A percentile compares a stretch with the other conserved stretches of the same genome.
Conservation (phyloP, 2,113 vertebrate species). For the Vanacampus margaritifer region DNA sequence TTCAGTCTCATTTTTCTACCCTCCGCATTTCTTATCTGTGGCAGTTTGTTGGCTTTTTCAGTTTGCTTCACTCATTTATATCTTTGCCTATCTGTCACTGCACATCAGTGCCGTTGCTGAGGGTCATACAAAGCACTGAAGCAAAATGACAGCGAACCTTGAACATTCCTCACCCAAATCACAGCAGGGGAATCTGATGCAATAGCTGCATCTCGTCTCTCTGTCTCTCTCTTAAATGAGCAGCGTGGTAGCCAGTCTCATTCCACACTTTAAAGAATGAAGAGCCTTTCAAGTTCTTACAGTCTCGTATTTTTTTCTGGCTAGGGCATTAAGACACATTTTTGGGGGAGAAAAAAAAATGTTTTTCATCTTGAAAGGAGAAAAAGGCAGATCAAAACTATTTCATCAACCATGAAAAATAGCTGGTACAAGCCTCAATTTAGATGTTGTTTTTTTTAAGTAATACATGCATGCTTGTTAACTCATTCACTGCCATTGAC, state of each 20-base stretch:
- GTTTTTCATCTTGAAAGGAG: slow-evolving; percentile 19
- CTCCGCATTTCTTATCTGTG: slow-evolving; percentile 10
- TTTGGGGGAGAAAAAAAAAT: slow-evolving; percentile 3
- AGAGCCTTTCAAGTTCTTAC: slow-evolving; percentile 26
- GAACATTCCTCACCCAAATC: slow-evolving; percentile 18
- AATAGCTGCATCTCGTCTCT: slow-evolving; percentile 8
- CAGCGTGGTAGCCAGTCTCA: slow-evolving; percentile 32
- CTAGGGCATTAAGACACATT: slow-evolving; percentile 5
- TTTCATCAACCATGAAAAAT: background rate
- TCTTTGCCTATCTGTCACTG: slow-evolving; percentile 28
- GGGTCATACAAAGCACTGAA: slow-evolving; percentile 22
- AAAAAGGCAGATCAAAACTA: slow-evolving; percentile 19
- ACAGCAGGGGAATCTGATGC: slow-evolving; percentile 22
- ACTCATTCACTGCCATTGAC: no score
- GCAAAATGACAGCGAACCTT: slow-evolving; percentile 32
- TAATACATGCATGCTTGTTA: background rate
- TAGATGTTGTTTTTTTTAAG: background rate
- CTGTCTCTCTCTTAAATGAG: slow-evolving; percentile 26
- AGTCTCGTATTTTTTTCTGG: slow-evolving; percentile 8
- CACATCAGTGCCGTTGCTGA: slow-evolving; percentile 22
- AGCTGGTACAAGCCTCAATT: slow-evolving; percentile 11
- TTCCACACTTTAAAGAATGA: slow-evolving; percentile 20
- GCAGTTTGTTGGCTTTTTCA: slow-evolving; percentile 31
- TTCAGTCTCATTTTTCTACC: background rate
- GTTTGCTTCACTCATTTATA: slow-evolving; percentile 23